Conservation (phyloP, 1,140 invertebrate species). For the Physella acuta region DNA sequence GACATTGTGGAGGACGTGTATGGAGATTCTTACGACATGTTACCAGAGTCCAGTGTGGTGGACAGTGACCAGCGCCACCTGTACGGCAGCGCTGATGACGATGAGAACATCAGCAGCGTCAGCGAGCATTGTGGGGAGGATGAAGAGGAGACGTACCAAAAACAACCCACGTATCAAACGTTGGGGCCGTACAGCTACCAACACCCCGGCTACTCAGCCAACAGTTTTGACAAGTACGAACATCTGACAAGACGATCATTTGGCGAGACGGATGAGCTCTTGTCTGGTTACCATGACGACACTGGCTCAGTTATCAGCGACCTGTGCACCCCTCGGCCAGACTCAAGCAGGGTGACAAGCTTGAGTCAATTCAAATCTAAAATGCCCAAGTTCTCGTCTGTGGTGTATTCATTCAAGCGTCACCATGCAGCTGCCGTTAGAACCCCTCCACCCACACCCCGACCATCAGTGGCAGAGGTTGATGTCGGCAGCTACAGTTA, state of each 20-base stretch:
- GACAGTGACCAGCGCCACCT: not conserved
- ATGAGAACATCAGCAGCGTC: constrained; percentile 41
- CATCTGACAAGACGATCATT: constrained; percentile 5
- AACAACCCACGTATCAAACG: no score
- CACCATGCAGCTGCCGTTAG: not conserved
- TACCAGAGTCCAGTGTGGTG: not conserved
- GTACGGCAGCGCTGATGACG: constrained; percentile 24
- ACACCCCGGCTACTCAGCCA: not conserved
- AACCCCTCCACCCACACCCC: not conserved
- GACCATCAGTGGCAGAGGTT: no score
- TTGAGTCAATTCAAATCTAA: not conserved
- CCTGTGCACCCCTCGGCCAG: constrained; percentile 31
- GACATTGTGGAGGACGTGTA: not conserved
- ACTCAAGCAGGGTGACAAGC: not conserved
- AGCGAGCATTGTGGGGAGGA: constrained; percentile 35
- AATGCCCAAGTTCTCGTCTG: constrained; percentile 12
- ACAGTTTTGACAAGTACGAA: not conserved
- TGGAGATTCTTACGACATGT: not conserved
- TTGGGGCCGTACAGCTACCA: no score
- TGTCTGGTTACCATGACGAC: constrained; percentile 33
- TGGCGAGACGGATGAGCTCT: constrained; percentile 32
- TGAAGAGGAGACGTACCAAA: constrained; percentile 10
- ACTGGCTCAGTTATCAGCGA: constrained; percentile 34
- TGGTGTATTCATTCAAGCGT: constrained; percentile 7
- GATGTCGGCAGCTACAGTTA: no score